Conservation (phyloP, 2,113 vertebrate genomes). For the Lycaon pictus region DNA sequence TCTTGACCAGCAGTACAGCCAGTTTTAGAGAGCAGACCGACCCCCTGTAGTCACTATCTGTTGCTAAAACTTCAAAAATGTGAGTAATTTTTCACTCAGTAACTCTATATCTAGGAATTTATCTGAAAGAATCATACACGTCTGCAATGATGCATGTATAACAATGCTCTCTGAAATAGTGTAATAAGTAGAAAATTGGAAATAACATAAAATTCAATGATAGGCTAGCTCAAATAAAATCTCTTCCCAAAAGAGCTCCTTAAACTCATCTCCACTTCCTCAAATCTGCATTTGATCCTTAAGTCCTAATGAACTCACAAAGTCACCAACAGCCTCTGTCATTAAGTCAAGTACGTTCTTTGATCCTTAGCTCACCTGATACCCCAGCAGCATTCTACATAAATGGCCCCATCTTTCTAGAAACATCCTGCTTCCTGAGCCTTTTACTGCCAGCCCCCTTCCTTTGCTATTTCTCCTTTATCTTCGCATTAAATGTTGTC, state of each 20-base stretch:
- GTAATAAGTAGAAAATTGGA: conserved; percentile 66
- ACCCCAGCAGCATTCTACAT: background rate
- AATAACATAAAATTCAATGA: conserved; percentile 54
- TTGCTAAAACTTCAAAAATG: conserved; percentile 35
- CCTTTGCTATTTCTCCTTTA: background rate
- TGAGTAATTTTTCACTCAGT: conserved; percentile 54
- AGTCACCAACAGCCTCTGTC: background rate
- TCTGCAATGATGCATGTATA: background rate
- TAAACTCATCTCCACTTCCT: conserved; percentile 28
- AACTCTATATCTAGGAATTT: conserved; percentile 1
- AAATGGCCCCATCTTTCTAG: background rate
- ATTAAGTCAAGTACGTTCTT: background rate
- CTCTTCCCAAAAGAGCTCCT: background rate
- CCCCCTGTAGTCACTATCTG: background rate
- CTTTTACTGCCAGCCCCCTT: background rate
- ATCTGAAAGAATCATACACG: conserved; percentile 34
- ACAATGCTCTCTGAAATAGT: conserved; percentile 44
- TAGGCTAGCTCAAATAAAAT: conserved; percentile 17
- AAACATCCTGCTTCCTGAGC: background rate
- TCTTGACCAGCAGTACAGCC: background rate
- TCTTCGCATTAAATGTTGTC: background rate
- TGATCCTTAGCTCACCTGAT: background rate
- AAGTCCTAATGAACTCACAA: background rate
- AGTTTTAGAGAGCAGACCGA: background rate
- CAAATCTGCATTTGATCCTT: background rate